phyloP scores from a whole-genome alignment of 2,888 invertebrate genomes.

The Pantelozetes paolii region DNA sequence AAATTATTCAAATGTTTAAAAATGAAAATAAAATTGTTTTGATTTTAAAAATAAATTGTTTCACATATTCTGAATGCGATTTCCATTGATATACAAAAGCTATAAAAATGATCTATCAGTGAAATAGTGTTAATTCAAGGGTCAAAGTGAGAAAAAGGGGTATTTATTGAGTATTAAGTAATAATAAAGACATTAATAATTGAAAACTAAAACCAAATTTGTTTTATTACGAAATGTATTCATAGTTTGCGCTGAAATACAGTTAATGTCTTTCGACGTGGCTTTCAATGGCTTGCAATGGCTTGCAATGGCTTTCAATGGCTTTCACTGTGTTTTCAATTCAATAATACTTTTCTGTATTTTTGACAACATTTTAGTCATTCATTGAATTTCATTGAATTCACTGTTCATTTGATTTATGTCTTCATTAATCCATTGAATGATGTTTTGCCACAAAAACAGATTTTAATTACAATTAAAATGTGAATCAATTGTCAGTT shows the following conservation, averaged over 20 bases:
- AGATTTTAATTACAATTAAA: background rate
- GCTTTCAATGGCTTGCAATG: background rate
- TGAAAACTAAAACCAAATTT: background rate
- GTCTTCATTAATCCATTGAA: background rate
- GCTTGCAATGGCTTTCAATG: background rate
- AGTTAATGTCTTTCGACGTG: conserved; percentile 29
- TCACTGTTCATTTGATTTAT: background rate
- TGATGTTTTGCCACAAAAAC: background rate
- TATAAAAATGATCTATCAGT: too few species aligned
- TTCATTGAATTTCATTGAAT: background rate
- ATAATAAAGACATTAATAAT: background rate
- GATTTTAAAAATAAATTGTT: too few species aligned
- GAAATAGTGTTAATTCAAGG: too few species aligned
- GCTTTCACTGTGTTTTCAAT: background rate
- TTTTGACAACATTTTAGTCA: background rate
- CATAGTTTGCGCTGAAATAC: conserved; percentile 13
- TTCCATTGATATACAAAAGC: too few species aligned
- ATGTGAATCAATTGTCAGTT: background rate
- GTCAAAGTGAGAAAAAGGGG: too few species aligned
- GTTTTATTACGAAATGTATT: background rate
- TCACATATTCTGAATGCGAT: too few species aligned
- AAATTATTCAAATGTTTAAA: too few species aligned
- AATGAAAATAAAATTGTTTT: too few species aligned
- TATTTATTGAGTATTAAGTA: too few species aligned
- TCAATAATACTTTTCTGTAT: background rate